Conservation (phyloP, 2,113 vertebrate species). For the Xiphophorus couchianus region DNA sequence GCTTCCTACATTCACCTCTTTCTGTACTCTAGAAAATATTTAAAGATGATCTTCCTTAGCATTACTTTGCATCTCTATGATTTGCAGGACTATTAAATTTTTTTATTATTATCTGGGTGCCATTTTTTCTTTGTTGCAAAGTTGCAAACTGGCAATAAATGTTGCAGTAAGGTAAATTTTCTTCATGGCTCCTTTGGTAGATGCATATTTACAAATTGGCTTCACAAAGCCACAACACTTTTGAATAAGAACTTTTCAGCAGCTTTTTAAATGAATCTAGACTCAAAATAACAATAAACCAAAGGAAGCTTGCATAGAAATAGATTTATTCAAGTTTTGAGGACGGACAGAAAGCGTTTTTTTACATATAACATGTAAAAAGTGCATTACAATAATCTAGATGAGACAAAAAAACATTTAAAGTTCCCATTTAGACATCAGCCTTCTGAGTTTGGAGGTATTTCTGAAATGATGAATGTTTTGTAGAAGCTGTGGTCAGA, state of each 20-base stretch:
- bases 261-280: too few species aligned
- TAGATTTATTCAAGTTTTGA: too few species aligned
- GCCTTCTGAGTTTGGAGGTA: too few species aligned
- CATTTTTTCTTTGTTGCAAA: background rate
- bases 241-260: too few species aligned
- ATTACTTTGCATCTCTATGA: background rate
- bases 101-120: background rate
- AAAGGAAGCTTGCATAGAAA: too few species aligned
- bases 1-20: background rate
- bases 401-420: background rate
- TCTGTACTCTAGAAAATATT: background rate
- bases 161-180: background rate
- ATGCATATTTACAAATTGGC: too few species aligned
- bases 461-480: too few species aligned
- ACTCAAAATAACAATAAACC: too few species aligned
- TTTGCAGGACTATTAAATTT: background rate
- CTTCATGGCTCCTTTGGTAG: background rate
- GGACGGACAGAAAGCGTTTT: background rate
- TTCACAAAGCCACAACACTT: too few species aligned
- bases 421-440: background rate
- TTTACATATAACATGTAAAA: background rate
- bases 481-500: too few species aligned
- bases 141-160: background rate
- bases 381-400: background rate
- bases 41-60: background rate